Percentiles rank a stretch among this genome's conserved stretches.
phyloP scores from a whole-genome alignment of 2,797 vertebrate species.

The Ateles fusciceps region DNA sequence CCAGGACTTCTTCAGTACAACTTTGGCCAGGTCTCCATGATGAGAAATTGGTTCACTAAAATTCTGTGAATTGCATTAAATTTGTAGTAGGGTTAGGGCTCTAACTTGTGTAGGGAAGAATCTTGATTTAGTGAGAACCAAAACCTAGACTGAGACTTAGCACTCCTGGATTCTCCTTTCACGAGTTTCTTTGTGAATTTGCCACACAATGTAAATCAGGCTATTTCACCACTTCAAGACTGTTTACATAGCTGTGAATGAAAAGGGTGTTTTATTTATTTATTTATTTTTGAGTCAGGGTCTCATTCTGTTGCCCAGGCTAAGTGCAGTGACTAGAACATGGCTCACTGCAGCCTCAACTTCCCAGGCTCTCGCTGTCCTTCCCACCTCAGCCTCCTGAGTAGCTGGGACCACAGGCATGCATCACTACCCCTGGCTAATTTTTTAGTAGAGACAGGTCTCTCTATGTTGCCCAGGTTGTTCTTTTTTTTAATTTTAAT shows the following conservation, averaged over 20 bases:
- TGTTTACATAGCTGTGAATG: background rate
- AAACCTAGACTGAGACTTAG: background rate
- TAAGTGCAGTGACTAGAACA: background rate
- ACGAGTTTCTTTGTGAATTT: background rate
- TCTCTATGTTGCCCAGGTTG: background rate
- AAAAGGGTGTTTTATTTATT: background rate
- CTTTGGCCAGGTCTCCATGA: too few relatives aligned
- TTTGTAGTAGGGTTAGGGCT: background rate
- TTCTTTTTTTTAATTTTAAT: background rate
- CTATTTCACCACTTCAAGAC: background rate
- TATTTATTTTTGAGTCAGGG: background rate
- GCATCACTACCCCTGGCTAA: background rate
- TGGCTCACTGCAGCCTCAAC: background rate
- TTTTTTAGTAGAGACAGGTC: background rate
- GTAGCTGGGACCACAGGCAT: background rate
- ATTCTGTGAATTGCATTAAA: background rate
- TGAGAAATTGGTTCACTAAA: background rate
- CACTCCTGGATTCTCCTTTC: background rate
- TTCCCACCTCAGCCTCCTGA: background rate
- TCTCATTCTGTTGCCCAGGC: background rate
- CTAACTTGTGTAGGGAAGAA: background rate
- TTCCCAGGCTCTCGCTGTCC: background rate
- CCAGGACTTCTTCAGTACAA: background rate
- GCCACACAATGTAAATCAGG: background rate
- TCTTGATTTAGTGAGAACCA: background rate